These are phyloP conservation scores for Dendrolimus pini DNA, from an alignment of 2,888 invertebrate species.

Conservation along the genomic window DNA sequence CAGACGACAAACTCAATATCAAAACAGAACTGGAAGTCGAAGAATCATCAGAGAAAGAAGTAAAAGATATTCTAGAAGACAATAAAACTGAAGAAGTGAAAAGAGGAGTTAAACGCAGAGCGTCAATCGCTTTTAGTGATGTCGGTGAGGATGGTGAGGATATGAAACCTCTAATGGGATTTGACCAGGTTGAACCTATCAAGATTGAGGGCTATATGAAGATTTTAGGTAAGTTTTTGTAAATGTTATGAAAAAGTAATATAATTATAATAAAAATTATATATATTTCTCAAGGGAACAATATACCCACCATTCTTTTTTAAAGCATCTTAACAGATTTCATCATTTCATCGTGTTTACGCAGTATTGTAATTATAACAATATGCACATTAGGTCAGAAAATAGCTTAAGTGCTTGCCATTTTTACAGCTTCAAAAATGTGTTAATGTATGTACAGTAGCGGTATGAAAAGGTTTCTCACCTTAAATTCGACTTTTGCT, in stretches of 20 bases:
- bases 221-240: slow-evolving; percentile 43
- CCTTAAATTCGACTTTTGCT: too few species aligned
- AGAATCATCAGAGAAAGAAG: slow-evolving; percentile 9
- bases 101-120: slow-evolving; percentile 52
- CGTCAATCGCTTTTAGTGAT: slow-evolving; percentile 54
- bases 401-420: too few species aligned
- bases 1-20: not conserved
- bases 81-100: slow-evolving; percentile 19
- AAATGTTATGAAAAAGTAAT: not conserved
- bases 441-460: too few species aligned
- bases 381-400: too few species aligned
- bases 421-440: too few species aligned
- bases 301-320: too few species aligned
- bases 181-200: slow-evolving; percentile 34
- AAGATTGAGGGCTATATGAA: slow-evolving; percentile 34
- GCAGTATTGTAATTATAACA: too few species aligned
- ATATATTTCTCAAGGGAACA: too few species aligned
- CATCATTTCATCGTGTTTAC: too few species aligned
- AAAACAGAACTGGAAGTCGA: slow-evolving; percentile 7
- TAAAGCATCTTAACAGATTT: too few species aligned
- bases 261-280: too few species aligned
- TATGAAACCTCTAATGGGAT: slow-evolving; percentile 46
- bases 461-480: too few species aligned
- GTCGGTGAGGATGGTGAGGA: slow-evolving; percentile 32
- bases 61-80: slow-evolving; percentile 8